Evolutionary conservation across 1,140 invertebrate species (phyloP).

Genomic region (Musca domestica): DNA sequence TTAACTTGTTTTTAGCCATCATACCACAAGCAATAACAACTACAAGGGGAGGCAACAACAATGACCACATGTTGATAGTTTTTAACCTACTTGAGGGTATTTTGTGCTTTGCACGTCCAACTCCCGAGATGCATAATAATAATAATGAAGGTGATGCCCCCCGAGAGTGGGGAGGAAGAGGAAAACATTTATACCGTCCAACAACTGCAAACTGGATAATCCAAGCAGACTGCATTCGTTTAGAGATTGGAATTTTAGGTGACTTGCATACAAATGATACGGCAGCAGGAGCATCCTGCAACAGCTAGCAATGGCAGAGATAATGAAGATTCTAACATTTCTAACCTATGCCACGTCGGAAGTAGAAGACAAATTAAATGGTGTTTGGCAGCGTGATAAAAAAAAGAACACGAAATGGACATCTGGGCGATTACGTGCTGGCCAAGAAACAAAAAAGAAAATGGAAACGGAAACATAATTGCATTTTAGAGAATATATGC

Average conservation of each 20-base stretch:
- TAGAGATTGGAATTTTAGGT: neutral
- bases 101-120: conserved; percentile 1
- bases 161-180: neutral
- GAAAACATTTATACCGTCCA: neutral
- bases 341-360: too few species aligned
- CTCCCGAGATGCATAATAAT: neutral
- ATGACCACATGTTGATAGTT: conserved; percentile 13
- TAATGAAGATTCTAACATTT: neutral
- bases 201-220: neutral
- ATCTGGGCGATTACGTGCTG: too few species aligned
- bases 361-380: too few species aligned
- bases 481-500: too few species aligned
- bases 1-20: conserved; percentile 1
- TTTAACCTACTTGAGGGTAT: conserved; percentile 15
- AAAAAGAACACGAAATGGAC: too few species aligned
- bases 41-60: too few species aligned
- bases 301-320: neutral
- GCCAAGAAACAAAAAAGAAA: too few species aligned
- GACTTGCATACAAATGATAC: conserved; percentile 15
- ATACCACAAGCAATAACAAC: too few species aligned
- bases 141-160: neutral
- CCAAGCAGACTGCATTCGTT: too few species aligned
- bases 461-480: too few species aligned
- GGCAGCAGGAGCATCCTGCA: too few species aligned
- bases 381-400: too few species aligned